A percentile compares a stretch with the other conserved stretches of the same genome.
phyloP scores from a whole-genome alignment of 2,888 invertebrate species.

The Trypoxylon attenuatum region DNA sequence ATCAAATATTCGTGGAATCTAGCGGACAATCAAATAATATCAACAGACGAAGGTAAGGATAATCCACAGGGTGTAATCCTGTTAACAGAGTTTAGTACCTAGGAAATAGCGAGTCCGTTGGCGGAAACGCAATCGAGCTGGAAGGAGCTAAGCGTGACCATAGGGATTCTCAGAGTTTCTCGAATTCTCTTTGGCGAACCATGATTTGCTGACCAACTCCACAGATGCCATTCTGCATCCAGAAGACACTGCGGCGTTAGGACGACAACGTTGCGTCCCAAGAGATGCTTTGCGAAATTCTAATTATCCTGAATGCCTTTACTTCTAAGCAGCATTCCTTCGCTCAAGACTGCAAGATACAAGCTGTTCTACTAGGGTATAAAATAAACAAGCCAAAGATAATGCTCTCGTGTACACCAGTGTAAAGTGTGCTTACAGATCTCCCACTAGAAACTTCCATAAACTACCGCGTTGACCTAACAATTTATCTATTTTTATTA shows the following conservation, averaged over 20 bases:
- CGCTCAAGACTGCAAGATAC: neutral
- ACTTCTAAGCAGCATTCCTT: neutral
- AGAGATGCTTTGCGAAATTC: neutral
- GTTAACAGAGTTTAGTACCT: neutral
- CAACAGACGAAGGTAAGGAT: neutral
- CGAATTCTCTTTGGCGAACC: slow-evolving; percentile 47
- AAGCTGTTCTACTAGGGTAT: neutral
- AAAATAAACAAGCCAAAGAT: no score
- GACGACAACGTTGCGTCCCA: neutral
- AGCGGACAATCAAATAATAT: no score
- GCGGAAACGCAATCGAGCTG: slow-evolving; percentile 10
- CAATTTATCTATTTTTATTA: no score
- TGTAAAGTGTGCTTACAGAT: no score
- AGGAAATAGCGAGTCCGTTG: neutral
- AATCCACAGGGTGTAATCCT: neutral
- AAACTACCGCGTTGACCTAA: no score
- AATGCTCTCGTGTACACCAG: no score
- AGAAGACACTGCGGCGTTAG: neutral
- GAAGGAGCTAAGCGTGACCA: slow-evolving; percentile 4
- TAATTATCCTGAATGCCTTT: neutral
- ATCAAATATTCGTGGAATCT: no score
- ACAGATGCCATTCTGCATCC: neutral
- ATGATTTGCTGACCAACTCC: slow-evolving; percentile 23
- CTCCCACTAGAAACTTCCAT: no score
- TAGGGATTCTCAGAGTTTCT: slow-evolving; percentile 48